Base-by-base conservation (phyloP, 2,888 invertebrate species). In the Drosophila stalkeri region DNA sequence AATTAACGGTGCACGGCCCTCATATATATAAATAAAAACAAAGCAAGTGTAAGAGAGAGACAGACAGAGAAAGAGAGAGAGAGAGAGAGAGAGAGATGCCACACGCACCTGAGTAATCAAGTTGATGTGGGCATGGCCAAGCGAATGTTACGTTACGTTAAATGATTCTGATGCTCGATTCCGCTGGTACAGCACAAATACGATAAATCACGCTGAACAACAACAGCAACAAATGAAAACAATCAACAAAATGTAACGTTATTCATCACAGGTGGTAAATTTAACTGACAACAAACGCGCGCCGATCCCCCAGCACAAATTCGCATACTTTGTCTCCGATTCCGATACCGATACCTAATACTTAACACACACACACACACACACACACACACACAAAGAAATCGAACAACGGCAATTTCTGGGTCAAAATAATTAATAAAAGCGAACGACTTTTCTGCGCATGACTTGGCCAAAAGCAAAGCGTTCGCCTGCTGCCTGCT, bases 261-360 rank as follows among this genome's bases (percentile, higher is more conserved):
- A 85, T 90, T 87, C 89, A 90, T 90, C 89, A 88, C 89, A 89
- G 89, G 89, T 90, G 91, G 89, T 90, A 90, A 87, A 86, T 85
- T 85, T 75, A 88, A 74, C 85, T 90, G 86, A 90, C 86, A 86
- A 86, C 89, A 88, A 88, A 88, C 89, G 90, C 59, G 90, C 77
- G 89, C 85, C 87, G 82, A 79, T 75, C 82, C 72, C 68, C 68
- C 44, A 46, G 33, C 51, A 41, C 41, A 71, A 72, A 83, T 70
- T 43, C 64, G 54, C 51, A 39, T 18, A 54, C 41, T 64, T 61
- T 47, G 39, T 56, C 74, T 66, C 60, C 60, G 39, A 59, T 57
- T 41, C 61, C 57, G 46, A 46, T 46, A 46, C 46, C 46, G 57
- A 77, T 64, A 64, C 57, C 70, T 59, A 69, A 82, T 76, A 82